These are phyloP conservation scores for Amblyjoppa proteus DNA, from an alignment of 2,888 invertebrate genomes.

Conservation along the genomic window DNA sequence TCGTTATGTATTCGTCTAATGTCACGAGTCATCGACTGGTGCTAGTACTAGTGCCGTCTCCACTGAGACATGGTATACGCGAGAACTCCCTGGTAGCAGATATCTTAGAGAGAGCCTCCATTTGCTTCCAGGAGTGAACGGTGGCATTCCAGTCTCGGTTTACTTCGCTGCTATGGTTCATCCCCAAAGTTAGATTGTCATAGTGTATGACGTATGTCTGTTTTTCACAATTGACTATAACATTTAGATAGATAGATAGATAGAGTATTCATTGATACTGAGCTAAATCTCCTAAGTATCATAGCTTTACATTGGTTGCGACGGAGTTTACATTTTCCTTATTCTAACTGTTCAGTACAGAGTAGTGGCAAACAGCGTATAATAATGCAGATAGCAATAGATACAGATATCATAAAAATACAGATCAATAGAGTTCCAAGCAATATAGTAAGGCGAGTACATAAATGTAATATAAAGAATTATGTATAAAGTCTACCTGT, in stretches of 20 bases:
- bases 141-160: not conserved
- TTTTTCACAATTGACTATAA: not conserved
- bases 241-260: not conserved
- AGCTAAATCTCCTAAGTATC: no score
- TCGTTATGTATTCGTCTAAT: conserved; percentile 64
- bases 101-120: not conserved
- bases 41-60: not conserved
- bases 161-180: not conserved
- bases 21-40: conserved; percentile 62
- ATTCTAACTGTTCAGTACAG: no score
- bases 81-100: not conserved
- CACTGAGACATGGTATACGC: not conserved
- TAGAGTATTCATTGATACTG: no score
- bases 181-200: not conserved
- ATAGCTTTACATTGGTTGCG: no score
- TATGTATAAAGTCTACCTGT: no score
- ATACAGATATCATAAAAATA: no score
- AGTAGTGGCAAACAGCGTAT: no score
- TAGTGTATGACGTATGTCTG: not conserved
- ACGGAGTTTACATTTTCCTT: no score
- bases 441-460: no score
- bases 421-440: no score
- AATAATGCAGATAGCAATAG: no score
- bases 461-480: no score
- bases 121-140: not conserved